A percentile compares a stretch with the other conserved stretches of the same genome.
Conservation (phyloP, 92 coral and sea anemone genomes). For the Phenganax marumi region DNA sequence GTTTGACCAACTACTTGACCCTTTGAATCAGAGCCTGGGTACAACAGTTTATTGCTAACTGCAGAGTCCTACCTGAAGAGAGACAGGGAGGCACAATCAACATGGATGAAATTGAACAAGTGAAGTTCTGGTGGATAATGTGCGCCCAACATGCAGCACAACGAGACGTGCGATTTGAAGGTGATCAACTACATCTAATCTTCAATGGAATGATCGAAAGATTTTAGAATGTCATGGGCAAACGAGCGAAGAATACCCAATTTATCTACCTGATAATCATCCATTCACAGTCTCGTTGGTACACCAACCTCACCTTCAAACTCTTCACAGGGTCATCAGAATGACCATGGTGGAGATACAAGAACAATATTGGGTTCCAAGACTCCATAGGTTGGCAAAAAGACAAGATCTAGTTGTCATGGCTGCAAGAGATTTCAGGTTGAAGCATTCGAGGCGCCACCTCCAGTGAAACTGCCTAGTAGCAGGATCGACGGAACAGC, state of each 20-base stretch:
- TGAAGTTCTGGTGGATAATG: no score
- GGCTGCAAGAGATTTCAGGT: constrained; percentile 49
- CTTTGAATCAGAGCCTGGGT: constrained; percentile 29
- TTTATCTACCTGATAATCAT: constrained; percentile 46
- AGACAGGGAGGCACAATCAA: constrained; percentile 42
- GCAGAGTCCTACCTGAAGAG: neutral
- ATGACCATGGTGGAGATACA: constrained; percentile 52
- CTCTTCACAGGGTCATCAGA: constrained; percentile 51
- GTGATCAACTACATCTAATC: no score
- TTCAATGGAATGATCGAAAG: constrained; percentile 33
- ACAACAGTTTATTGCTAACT: no score
- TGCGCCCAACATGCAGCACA: no score
- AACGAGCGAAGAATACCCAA: constrained; percentile 42
- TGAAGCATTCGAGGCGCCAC: constrained; percentile 37
- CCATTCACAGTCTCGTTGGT: constrained; percentile 47
- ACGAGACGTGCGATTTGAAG: no score
- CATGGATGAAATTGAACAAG: constrained; percentile 38
- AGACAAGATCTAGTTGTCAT: constrained; percentile 31
- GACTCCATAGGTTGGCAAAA: constrained; percentile 48
- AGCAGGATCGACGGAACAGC: constrained; percentile 41
- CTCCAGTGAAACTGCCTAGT: constrained; percentile 51
- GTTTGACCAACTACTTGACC: neutral
- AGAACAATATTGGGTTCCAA: constrained; percentile 51
- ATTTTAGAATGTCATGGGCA: constrained; percentile 49
- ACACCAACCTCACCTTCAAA: constrained; percentile 39